Evolutionary conservation across 1,140 invertebrate species (phyloP).

Genomic region (Archegozetes longisetosus): DNA sequence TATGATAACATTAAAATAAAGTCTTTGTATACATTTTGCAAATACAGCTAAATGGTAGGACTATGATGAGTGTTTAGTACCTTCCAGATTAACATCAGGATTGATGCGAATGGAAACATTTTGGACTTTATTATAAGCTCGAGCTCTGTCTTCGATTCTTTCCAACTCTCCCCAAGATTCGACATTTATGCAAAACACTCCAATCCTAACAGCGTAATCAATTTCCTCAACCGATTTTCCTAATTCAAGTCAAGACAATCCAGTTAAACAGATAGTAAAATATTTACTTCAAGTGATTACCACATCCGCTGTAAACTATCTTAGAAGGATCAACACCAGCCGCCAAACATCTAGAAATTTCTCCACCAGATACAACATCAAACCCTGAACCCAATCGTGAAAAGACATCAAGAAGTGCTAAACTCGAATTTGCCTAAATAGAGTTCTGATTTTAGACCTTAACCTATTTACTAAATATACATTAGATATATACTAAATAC

Average conservation of each 20-base stretch:
- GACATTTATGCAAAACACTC: constrained; percentile 11
- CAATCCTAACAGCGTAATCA: neutral
- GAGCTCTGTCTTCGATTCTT: constrained; percentile 12
- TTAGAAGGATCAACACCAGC: constrained; percentile 15
- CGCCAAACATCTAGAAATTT: constrained; percentile 19
- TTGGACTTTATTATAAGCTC: constrained; percentile 4
- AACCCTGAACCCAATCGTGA: constrained; percentile 18
- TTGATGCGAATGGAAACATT: constrained; percentile 13
- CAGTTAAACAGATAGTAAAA: neutral
- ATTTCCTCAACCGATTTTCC: constrained; percentile 13
- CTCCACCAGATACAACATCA: constrained; percentile 23
- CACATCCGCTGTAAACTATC: constrained; percentile 22
- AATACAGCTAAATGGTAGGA: too few species aligned
- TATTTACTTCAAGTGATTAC: constrained; percentile 1
- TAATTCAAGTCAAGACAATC: neutral
- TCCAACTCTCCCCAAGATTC: constrained; percentile 17
- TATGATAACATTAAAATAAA: neutral
- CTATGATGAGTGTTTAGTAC: too few species aligned
- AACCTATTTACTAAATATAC: too few species aligned
- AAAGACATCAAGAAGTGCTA: constrained; percentile 18
- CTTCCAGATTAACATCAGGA: constrained; percentile 7
- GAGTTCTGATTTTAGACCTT: too few species aligned
- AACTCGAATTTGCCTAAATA: constrained; percentile 23
- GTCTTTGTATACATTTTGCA: neutral
- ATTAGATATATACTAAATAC: too few species aligned